These are phyloP conservation scores for Umimayanthus kanabou DNA, from an alignment of 92 coral and sea anemone species.

Conservation along the genomic window DNA sequence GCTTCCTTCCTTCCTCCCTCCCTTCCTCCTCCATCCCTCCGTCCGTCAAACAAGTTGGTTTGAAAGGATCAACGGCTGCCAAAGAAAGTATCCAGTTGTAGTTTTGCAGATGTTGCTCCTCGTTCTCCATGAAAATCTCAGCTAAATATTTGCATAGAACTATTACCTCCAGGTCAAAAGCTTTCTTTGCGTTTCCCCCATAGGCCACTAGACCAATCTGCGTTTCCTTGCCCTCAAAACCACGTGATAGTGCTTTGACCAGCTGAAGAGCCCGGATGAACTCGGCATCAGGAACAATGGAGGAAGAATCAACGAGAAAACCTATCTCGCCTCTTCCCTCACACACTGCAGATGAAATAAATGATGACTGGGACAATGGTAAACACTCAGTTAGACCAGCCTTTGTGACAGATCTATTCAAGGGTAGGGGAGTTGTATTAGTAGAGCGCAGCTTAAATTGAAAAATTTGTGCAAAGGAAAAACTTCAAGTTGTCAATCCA, in stretches of 20 bases:
- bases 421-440: not conserved
- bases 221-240: slow-evolving; percentile 62
- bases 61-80: too few species aligned
- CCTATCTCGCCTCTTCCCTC: slow-evolving; percentile 86
- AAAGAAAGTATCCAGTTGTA: not conserved
- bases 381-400: not conserved
- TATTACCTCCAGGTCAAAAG: slow-evolving; percentile 51
- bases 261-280: slow-evolving; percentile 81
- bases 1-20: too few species aligned
- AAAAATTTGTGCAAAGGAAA: too few species aligned
- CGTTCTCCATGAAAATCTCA: too few species aligned
- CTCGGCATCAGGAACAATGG: slow-evolving; percentile 77
- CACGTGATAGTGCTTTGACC: slow-evolving; percentile 81
- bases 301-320: slow-evolving; percentile 88
- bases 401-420: not conserved
- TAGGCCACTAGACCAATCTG: slow-evolving; percentile 79
- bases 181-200: slow-evolving; percentile 71
- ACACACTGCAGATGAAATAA: slow-evolving; percentile 51
- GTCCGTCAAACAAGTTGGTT: too few species aligned
- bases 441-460: too few species aligned
- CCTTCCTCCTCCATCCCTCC: too few species aligned
- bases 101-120: not conserved
- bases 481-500: too few species aligned
- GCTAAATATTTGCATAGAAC: not conserved
- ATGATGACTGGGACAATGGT: not conserved